Evolutionary conservation across 2,113 vertebrate species (phyloP), one percentile per base, ranked within the genome.

Genomic region (Carassius gibelio): DNA sequence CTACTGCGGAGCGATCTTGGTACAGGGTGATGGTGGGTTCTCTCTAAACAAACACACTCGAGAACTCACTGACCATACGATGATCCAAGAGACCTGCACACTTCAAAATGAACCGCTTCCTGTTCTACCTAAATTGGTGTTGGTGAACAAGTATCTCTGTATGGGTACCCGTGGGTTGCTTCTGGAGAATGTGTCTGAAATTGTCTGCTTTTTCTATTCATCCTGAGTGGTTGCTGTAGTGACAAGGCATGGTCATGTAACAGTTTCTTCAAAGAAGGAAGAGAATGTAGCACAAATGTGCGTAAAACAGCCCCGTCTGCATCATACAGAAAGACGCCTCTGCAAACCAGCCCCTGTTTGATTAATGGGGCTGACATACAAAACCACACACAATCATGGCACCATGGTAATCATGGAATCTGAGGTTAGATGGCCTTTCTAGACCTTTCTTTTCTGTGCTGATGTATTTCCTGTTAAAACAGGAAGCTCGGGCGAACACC

Each of bases 241-340:
- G 80, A 86, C 80, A 55, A 64, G 84, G 75, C 1, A 34, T 89
- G 85, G 75, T 83, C 69, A 85, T 85, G 81, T 89, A 83, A 83
- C 83, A 13, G 42, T 55, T 85, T 89, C 84, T 92, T 94, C 90
- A 91, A 30, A 90, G 83, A 82, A n/a, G 90, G 93, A 88, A 92
- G 91, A 95, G 94, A 95, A 95, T 95, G 93, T 95, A 86, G 89
- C 94, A 91, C 89, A 89, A 93, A 90, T 61, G 13, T 91, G 92
- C 92, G 91, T 90, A 93, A 91, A 93, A 91, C 92, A 80, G 87
- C 84, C 87, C 89, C 86, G 89, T 93, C 89, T 91, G 83, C 80
- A 85, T 85, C 83, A 87, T 81, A 88, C 76, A 92, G 88, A 88
- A 90, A 93, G 92, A 91, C 80, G 82, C 45, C 72, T 90, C 87